Evolutionary conservation across 2,113 vertebrate species (phyloP).

Genomic region (Ameiurus melas): DNA sequence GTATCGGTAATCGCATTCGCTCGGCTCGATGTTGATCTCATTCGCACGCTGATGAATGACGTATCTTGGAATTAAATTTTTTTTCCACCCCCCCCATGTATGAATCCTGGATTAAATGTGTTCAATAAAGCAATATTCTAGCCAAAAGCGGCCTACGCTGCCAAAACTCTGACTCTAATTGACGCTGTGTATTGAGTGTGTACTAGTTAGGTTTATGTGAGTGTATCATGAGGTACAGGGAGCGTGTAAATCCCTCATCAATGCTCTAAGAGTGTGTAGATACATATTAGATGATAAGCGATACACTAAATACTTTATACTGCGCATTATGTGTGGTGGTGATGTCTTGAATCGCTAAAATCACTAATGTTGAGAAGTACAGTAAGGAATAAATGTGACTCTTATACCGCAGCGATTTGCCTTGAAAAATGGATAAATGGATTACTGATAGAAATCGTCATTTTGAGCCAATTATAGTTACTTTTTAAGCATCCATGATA

Average conservation of each 20-base stretch:
- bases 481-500: too few species aligned
- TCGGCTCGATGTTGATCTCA: neutral
- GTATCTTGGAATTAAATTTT: neutral
- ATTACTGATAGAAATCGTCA: neutral
- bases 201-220: neutral
- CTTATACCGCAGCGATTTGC: neutral
- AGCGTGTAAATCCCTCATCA: neutral
- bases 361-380: neutral
- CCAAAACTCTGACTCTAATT: neutral
- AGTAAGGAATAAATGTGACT: neutral
- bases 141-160: neutral
- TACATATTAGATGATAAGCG: neutral
- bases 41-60: slow-evolving; percentile 6
- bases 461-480: neutral
- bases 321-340: too few species aligned
- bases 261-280: neutral
- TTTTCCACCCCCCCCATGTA: neutral
- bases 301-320: neutral
- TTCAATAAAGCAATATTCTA: slow-evolving; percentile 22
- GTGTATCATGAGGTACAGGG: slow-evolving; percentile 8
- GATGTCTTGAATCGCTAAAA: neutral
- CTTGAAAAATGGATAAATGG: neutral
- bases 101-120: slow-evolving; percentile 10
- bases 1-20: neutral
- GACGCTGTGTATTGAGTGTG: neutral